Base-by-base conservation (phyloP, 2,797 vertebrate genomes). In the Buphagus erythrorhynchus region DNA sequence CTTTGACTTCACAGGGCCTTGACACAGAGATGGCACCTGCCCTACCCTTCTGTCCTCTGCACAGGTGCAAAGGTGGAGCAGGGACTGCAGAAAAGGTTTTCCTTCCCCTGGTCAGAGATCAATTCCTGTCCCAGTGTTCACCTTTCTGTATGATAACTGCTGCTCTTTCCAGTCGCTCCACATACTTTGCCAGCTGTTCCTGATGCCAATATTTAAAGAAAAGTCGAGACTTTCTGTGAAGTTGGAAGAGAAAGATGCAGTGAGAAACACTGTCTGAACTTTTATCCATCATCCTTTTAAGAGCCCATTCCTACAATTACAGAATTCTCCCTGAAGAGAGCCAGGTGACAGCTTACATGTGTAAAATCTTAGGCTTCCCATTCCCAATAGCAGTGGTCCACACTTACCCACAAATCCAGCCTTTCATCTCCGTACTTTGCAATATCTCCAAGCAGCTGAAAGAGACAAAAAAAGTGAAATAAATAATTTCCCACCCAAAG, bases 141-240 rank as follows among this genome's bases (percentile, higher is more conserved):
- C 97, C 76, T 89, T 98, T 98, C 93, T 98, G 98, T 87, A 98
- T 94, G 85, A 96, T 57, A 71, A 97, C 40, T 25, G 97, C 97
- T 48, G 98, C 98, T 48, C 79, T 96, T 43, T 95, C 97, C 81
- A 98, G 86, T 43, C 2, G 84, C 21, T 97, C 96, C 69, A 98
- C 58, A 45, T 82, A 96, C n/a, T 95, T 96, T 28, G 94, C 90
- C 94, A 98, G 86, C 73, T 98, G 94, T 9, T 98, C 98, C 86
- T 98, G 98, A 85, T 98, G 98, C 98, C 98, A 98, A 62, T 98
- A 98, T 55, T 98, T 98, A 86, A 98, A 98, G 94, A 98, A 98
- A 86, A 98, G 97, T 11, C 97, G 96, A 17, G 97, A 97, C 17
- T 97, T 97, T 46, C 98, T 98, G 83, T 40, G 66, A 78, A 86